phyloP scores from a whole-genome alignment of 2,113 vertebrate genomes.

The Physeter macrocephalus region DNA sequence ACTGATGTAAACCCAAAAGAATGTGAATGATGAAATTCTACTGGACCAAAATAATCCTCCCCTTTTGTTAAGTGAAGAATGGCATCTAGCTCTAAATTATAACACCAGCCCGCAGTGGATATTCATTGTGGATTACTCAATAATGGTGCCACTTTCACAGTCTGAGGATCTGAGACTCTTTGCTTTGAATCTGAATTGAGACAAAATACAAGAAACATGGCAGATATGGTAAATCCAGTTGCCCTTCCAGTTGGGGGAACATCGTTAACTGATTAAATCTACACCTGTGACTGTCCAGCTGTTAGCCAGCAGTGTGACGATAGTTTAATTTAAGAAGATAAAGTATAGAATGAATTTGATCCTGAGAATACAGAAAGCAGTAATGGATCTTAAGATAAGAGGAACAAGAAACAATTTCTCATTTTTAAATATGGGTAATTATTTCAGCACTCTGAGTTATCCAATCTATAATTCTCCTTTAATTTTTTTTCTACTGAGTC shows the following conservation, averaged over 20 bases:
- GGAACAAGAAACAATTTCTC: conserved; percentile 11
- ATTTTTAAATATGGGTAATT: conserved; percentile 36
- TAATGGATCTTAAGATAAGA: conserved; percentile 42
- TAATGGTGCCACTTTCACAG: background rate
- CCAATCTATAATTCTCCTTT: conserved; percentile 11
- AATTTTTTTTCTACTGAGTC: background rate
- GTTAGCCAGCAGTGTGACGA: background rate
- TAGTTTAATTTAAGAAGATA: conserved; percentile 54
- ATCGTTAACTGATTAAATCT: conserved; percentile 33
- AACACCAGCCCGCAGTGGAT: background rate
- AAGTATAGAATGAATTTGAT: conserved; percentile 30
- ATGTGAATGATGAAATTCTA: conserved; percentile 15
- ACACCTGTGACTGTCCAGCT: background rate
- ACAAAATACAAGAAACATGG: background rate
- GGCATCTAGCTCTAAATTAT: background rate
- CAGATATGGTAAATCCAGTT: background rate
- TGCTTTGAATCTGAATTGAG: conserved; percentile 8
- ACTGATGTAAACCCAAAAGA: background rate
- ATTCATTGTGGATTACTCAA: background rate
- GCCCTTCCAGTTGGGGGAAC: background rate
- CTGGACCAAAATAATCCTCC: conserved; percentile 28
- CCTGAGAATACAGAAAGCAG: background rate
- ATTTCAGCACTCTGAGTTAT: conserved; percentile 25
- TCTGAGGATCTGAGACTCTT: background rate
- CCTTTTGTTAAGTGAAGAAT: conserved; percentile 24